Evolutionary conservation across 2,888 invertebrate genomes (phyloP), one percentile per base, ranked within the genome.

Genomic region (Priocnemis perturbator): DNA sequence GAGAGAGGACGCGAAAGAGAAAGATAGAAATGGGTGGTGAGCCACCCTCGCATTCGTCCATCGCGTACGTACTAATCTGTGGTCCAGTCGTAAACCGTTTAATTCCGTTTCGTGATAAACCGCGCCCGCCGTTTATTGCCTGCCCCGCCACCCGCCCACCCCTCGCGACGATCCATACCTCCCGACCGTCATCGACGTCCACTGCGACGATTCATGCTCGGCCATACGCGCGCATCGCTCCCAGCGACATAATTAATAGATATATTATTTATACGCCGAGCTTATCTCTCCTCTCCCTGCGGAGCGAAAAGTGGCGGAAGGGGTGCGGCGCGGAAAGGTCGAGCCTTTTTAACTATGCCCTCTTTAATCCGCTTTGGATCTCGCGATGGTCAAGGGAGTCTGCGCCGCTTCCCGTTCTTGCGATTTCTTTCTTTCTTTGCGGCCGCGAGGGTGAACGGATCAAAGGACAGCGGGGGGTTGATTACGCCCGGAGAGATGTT

Each of bases 11-110:
- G 19, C 9, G 56, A 17, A 17, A 56, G 37, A 37, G 37, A 37
- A 11, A 37, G 37, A 37, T 3, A 37, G 37, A 37, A 37, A 37
- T 37, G 37, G 37, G 37, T 37, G 37, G 37, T 11, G 73, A 75
- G 71, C 78, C 80, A 82, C 82, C 85, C 85, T 82, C 84, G 81
- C 82, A 83, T 85, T 86, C 85, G 85, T 86, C 84, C 86, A 85
- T 87, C 84, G 85, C 86, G 81, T 86, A 83, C 84, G 83, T 85
- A 88, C 88, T 89, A 88, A 89, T 88, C 88, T 88, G 88, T 85
- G 87, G 88, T 87, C 85, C 87, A 87, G 86, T 89, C 88, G 88
- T 89, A 89, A 89, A 89, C 87, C 88, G 88, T 89, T 88, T 89
- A 88, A 89, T 88, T 88, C 88, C 88, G 88, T 86, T 87, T 87